Percentiles rank a stretch among this genome's conserved stretches.
These are phyloP conservation scores for Eunapius fragilis DNA, from an alignment of 37 sponge, comb jelly and placozoan species.

Conservation along the genomic window DNA sequence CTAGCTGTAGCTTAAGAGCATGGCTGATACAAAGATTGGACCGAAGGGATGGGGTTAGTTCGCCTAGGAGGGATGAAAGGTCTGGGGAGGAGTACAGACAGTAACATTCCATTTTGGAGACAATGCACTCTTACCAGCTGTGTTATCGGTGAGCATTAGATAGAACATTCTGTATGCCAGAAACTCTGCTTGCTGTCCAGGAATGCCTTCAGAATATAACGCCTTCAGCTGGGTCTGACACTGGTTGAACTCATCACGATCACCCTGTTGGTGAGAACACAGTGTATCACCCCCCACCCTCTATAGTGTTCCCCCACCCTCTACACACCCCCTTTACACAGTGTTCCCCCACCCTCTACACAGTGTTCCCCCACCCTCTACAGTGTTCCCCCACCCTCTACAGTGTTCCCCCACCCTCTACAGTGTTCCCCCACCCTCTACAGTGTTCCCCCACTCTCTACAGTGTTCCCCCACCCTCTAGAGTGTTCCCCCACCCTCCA, in stretches of 20 bases:
- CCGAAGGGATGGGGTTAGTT: constrained; percentile 51
- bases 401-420: too few species aligned
- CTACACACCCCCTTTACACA: too few species aligned
- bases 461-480: too few species aligned
- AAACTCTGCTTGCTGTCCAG: constrained; percentile 82
- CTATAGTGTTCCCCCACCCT: too few species aligned
- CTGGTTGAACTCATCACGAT: constrained; percentile 96
- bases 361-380: too few species aligned
- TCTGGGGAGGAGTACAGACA: constrained; percentile 18
- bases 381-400: too few species aligned
- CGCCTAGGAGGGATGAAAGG: constrained; percentile 38
- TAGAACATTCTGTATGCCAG: constrained; percentile 93
- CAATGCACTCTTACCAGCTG: constrained; percentile 59
- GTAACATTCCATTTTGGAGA: neutral
- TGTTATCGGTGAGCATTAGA: constrained; percentile 81
- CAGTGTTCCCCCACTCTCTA: too few species aligned
- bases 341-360: too few species aligned
- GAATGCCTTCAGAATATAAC: constrained; percentile 72
- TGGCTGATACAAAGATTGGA: constrained; percentile 69
- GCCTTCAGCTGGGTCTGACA: constrained; percentile 91
- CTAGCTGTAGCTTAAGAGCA: constrained; percentile 71
- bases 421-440: too few species aligned
- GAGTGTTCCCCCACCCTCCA: too few species aligned
- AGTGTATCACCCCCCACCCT: too few species aligned
- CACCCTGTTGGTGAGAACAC: constrained; percentile 48